phyloP scores from a whole-genome alignment of 2,113 vertebrate species.

The Phylloscopus whistleri region DNA sequence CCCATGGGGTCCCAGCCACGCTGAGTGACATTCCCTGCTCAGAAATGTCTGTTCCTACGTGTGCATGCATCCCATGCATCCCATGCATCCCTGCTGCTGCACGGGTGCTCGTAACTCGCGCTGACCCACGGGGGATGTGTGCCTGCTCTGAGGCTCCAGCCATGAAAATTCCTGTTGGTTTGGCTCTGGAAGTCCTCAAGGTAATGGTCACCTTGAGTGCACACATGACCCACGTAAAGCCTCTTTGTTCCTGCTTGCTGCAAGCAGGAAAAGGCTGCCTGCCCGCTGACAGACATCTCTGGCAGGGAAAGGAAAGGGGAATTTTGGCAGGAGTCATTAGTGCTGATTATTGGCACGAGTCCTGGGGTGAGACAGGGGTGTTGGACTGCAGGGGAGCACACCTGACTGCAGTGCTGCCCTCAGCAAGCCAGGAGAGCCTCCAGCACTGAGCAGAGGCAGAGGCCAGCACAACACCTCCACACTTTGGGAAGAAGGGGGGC shows the following conservation, averaged over 20 bases:
- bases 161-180: background rate
- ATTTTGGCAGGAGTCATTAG: background rate
- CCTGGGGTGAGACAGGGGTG: background rate
- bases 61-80: background rate
- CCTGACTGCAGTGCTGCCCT: background rate
- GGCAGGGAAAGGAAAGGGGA: background rate
- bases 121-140: fast-evolving
- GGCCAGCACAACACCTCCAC: fast-evolving
- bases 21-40: background rate
- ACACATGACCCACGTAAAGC: background rate
- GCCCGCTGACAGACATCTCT: background rate
- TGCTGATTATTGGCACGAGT: background rate
- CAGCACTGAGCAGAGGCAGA: background rate
- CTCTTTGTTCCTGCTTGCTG: background rate
- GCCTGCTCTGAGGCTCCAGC: background rate
- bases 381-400: background rate
- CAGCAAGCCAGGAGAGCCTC: background rate
- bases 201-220: background rate
- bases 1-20: fast-evolving
- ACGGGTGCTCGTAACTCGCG: fast-evolving
- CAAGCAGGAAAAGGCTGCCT: background rate
- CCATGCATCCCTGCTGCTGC: background rate
- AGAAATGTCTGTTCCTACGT: background rate
- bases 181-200: background rate
- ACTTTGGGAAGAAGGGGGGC: background rate